Base-by-base conservation (phyloP, 2,888 invertebrate species). In the Plemyria rubiginata region DNA sequence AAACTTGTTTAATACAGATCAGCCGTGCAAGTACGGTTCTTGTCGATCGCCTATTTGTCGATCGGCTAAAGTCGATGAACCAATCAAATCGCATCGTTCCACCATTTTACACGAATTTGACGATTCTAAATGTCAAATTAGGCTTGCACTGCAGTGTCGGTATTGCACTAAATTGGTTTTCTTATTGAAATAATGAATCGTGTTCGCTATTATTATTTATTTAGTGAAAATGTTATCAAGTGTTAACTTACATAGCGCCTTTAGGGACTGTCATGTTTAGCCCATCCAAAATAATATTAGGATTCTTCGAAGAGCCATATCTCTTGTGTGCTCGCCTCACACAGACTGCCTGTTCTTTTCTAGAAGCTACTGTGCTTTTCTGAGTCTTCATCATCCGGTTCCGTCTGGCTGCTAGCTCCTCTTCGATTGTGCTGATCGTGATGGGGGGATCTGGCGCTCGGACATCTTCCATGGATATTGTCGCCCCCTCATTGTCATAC, bases 241-340 rank as follows among this genome's bases (percentile, higher is more conserved):
- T 29, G 29, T n/a, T 22, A 7, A 61, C 61, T 61, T 46, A 97
- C 97, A 97, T 97, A 51, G 96, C 92, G 55, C 98, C 98, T 82
- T 97, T 97, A 22, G 97, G 96, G 48, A 98, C 98, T 15, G 97
- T 98, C 96, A 98, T 97, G 80, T 97, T 97, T 58, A 98, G 94
- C 28, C 97, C 96, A 81, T 97, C 97, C 57, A 98, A 93, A 43
- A 98, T 96, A 38, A 97, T 94, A 73, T 96, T 96, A 0, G 96
- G 96, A 78, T 95, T 96, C 73, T 94, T 96, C 71, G 95, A 94
- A 4, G 95, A 92, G 6, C 98, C 98, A 81, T 98, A 98, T 83
- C 94, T 95, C 88, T 98, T 98, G 82, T 94, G 95, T 0, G 98
- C 97, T 15, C 96, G 88, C 61, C 97, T 93, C 1, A 98, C 97